Base-by-base conservation (phyloP, 2,888 invertebrate species). In the Atrina japonica region DNA sequence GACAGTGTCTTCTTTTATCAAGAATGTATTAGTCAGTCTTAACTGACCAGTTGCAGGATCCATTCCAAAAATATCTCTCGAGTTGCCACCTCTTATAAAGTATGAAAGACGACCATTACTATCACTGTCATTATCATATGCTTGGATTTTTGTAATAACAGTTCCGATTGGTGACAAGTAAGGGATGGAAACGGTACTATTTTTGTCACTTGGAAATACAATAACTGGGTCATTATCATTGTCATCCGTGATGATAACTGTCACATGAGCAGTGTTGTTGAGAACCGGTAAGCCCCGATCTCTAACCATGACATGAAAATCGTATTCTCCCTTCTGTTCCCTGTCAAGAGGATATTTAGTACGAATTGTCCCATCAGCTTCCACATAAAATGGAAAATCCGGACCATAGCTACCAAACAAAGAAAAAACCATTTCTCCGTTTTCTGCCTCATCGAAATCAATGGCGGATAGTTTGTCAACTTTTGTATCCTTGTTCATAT, bases 221-320 rank as follows among this genome's bases (percentile, higher is more conserved):
- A 88, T 83, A 3, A 71, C 68, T 0, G 98, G 98, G 1, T 95
- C 93, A 89, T 99, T 98, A 88, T 99, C 99, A 88, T 99, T 99
- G 0, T 98, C 96, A 89, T 99, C 99, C 0, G 95, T 95, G 0
- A 99, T 94, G 0, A 96, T 95, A 79, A 99, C 96, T 89, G 97
- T 97, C 0, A 99, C 96, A 85, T 95, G 95, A 0, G 97, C 95
- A 88, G 94, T 95, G 73, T 96, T 95, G 0, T 95, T 95, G 83
- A 94, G 93, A 14, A 94, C 93, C 5, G 80, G 76, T 5, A 59
- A 35, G 5, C 88, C 88, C 88, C 95, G 94, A 88, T 98, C 98
- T 0, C 94, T 94, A 0, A 97, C 98, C 79, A 94, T 94, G 0
- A 98, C 94, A 43, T 95, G 92, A 16, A 98, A 93, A 0, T 95